A percentile compares a stretch with the other conserved stretches of the same genome.
phyloP scores from a whole-genome alignment of 1,140 invertebrate genomes.

The Drosophila fuyamai region DNA sequence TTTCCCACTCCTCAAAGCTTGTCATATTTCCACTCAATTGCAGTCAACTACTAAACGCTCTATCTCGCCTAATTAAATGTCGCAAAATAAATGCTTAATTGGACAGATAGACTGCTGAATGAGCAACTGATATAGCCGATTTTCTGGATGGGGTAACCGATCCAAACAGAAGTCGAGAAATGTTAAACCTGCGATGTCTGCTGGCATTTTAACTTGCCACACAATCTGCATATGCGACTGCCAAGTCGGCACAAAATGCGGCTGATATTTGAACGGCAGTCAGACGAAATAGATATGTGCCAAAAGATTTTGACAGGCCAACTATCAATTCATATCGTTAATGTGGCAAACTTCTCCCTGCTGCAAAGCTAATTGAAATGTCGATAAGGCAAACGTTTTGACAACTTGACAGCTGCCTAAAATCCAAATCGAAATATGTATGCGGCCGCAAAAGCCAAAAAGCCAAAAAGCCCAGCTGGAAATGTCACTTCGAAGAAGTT shows the following conservation, averaged over 20 bases:
- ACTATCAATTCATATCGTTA: slow-evolving; percentile 65
- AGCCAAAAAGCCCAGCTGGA: slow-evolving; percentile 9
- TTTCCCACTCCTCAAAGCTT: slow-evolving; percentile 24
- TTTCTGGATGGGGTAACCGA: slow-evolving; percentile 22
- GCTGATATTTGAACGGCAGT: slow-evolving; percentile 62
- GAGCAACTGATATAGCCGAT: slow-evolving; percentile 30
- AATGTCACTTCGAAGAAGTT: slow-evolving; percentile 61
- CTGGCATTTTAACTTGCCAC: slow-evolving; percentile 68
- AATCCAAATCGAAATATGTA: slow-evolving; percentile 13
- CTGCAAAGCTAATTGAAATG: slow-evolving; percentile 68
- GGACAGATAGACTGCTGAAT: slow-evolving; percentile 80
- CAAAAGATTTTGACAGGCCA: slow-evolving; percentile 76
- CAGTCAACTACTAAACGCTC: slow-evolving; percentile 36
- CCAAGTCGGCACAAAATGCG: slow-evolving; percentile 38
- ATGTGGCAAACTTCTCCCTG: slow-evolving; percentile 55
- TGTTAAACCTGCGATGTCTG: slow-evolving; percentile 35
- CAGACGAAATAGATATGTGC: slow-evolving; percentile 73
- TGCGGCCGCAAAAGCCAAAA: background rate
- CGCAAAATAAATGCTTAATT: slow-evolving; percentile 76
- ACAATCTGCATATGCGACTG: slow-evolving; percentile 69
- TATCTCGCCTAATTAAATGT: slow-evolving; percentile 76
- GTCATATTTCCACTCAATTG: slow-evolving; percentile 50
- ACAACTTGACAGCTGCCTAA: slow-evolving; percentile 55
- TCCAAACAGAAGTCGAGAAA: slow-evolving; percentile 29
- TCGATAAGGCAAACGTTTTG: slow-evolving; percentile 75